Conservation (phyloP, 1,140 invertebrate genomes). For the Lysiphlebus fabarum region DNA sequence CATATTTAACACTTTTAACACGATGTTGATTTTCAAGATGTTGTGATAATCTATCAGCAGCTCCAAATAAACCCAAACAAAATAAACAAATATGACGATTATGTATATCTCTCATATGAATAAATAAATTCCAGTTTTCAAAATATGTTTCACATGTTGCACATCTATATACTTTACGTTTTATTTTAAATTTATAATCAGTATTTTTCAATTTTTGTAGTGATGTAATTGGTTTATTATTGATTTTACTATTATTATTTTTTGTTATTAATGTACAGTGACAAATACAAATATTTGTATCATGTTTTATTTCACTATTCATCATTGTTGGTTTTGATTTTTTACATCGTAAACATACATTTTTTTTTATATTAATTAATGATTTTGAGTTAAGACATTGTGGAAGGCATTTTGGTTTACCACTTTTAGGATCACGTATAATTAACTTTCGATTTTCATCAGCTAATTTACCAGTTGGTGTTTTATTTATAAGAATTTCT, state of each 20-base stretch:
- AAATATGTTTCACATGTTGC: slow-evolving; percentile 75
- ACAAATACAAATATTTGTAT: slow-evolving; percentile 52
- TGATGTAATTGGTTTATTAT: slow-evolving; percentile 32
- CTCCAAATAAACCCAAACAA: slow-evolving; percentile 74
- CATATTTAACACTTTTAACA: slow-evolving; percentile 64
- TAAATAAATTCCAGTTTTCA: slow-evolving; percentile 78
- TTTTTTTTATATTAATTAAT: too few relatives aligned
- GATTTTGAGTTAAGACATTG: too few relatives aligned
- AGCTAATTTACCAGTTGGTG: too few relatives aligned
- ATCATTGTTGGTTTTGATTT: too few relatives aligned
- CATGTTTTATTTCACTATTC: too few relatives aligned
- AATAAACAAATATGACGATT: slow-evolving; percentile 74
- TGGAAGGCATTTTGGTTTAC: too few relatives aligned
- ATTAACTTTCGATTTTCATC: too few relatives aligned
- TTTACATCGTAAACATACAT: too few relatives aligned
- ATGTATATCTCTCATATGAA: slow-evolving; percentile 77
- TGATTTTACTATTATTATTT: neutral
- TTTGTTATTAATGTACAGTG: neutral
- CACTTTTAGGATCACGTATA: too few relatives aligned
- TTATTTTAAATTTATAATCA: slow-evolving; percentile 60
- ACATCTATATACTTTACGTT: slow-evolving; percentile 72
- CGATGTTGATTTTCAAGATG: slow-evolving; percentile 74
- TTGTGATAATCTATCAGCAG: slow-evolving; percentile 70
- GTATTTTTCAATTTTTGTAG: slow-evolving; percentile 38
- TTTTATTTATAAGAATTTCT: too few relatives aligned